Evolutionary conservation across 30 jellyfish, hydroid and myxozoan genomes (phyloP), one percentile per base, ranked within the genome.

Genomic region (Clytia hemisphaerica): DNA sequence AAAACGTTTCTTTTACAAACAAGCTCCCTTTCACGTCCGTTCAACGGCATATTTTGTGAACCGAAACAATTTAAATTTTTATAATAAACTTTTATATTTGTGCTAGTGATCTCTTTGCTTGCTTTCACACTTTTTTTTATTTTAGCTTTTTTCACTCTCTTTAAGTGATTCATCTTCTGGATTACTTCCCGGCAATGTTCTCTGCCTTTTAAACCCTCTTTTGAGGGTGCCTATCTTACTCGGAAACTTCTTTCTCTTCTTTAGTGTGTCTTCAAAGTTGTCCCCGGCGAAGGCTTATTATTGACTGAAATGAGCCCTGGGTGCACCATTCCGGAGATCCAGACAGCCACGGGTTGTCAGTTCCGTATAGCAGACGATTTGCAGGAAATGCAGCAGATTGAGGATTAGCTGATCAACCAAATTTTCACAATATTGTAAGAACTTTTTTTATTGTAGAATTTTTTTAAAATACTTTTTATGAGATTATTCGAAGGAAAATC

Each of bases 241-340:
- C 19, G 54, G 54, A 42, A 21, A 42, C 18, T 12, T 12, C 19
- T 21, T 57, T 60, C 28, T 71, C 34, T 16, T 5, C 40, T 61
- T 16, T 48, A 85, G 96, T 85, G 93, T 48, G 96, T 85, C 27
- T 85, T 85, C 58, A 80, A 78, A 4, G 88, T 85, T 4, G 93
- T 77, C 70, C 96, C 93, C 6, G 80, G 38, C 25, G 93, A 85
- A 31, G 96, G 96, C 15, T 76, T 85, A 14, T 55, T 64, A 2
- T 85, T 85, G 21, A 77, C 86, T 6, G 96, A 85, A 65, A 21
- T 85, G 27, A 77, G 96, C 93, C 96, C 96, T 1, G 86, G 92
- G 4, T 89, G 77, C 28, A 78, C 92, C 2, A 79, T 85, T 22
- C 96, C 91, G 37, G 96, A 85, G 28, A 45, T 85, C 30, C 96